These are phyloP conservation scores for Molossus alvarezi DNA, from an alignment of 2,797 vertebrate species.

Conservation along the genomic window DNA sequence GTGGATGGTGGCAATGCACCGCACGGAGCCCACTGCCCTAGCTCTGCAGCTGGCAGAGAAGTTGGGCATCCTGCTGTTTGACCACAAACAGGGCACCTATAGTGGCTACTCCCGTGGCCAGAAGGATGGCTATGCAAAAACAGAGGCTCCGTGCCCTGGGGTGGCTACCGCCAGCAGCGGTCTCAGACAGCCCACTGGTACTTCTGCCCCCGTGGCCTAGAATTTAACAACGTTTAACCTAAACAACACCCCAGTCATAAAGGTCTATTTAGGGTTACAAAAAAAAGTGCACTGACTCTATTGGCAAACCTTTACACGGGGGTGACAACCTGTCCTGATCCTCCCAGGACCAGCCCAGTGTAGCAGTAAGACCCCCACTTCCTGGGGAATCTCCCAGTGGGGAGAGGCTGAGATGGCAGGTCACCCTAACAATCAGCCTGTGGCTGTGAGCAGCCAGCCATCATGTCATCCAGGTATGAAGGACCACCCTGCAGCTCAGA, in stretches of 20 bases:
- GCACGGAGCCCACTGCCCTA: conserved; percentile 96
- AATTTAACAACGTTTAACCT: neutral
- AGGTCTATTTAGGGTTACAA: conserved; percentile 55
- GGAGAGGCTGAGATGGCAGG: neutral
- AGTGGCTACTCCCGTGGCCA: conserved; percentile 96
- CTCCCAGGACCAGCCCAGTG: too few species aligned
- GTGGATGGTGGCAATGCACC: conserved; percentile 97
- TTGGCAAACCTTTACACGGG: neutral
- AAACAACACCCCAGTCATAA: conserved; percentile 69
- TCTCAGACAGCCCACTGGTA: conserved; percentile 93
- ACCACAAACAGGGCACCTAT: conserved; percentile 96
- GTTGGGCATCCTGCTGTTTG: conserved; percentile 94
- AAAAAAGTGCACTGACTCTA: too few species aligned
- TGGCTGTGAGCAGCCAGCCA: neutral
- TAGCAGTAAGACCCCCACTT: neutral
- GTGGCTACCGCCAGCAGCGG: conserved; percentile 93
- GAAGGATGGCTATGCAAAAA: conserved; percentile 91
- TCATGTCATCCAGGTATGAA: neutral
- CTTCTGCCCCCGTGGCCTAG: too few species aligned
- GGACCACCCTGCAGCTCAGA: too few species aligned
- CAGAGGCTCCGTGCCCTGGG: conserved; percentile 91
- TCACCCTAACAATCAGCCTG: fast-evolving
- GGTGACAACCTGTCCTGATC: neutral
- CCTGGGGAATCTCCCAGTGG: neutral
- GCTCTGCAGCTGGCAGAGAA: conserved; percentile 96